Evolutionary conservation across 2,797 vertebrate species (phyloP), one percentile per base, ranked within the genome.

Genomic region (Morus bassanus): DNA sequence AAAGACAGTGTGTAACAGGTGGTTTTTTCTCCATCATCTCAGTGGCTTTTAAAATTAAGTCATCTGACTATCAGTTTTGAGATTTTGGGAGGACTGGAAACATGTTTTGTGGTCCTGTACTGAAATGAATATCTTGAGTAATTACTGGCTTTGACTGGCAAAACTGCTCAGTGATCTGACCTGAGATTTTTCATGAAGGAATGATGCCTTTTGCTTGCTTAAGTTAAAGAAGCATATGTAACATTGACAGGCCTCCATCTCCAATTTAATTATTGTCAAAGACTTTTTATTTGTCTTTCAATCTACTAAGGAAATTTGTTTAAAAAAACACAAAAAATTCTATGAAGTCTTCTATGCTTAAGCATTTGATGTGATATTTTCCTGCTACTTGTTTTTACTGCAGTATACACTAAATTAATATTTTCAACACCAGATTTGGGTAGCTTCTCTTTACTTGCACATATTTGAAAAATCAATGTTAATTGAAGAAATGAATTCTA

Each of bases 171-270:
- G 7, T 79, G 54, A 69, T 27, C 10, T 53, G 31, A 65, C 21
- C 17, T n/a, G 14, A 68, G 22, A 39, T 43, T 60, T 84, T 78
- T 75, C 39, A 10, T 10, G 17, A 50, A 61, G 28, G 3, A 83
- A 22, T 0, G 0, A 45, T 28, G 5, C 4, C 23, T 81, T 70
- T 39, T 13, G 2, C 5, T 48, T 60, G 12, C 14, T 45, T 39
- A 43, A 56, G 6, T 51, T 57, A 60, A 60, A 89, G 45, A 10
- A 57, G 2, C 5, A 41, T 24, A 9, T 23, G 5, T 4, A 60
- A 27, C 14, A n/a, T 9, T 54, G 21, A 19, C 27, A 51, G 11
- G 4, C 3, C 2, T 54, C 30, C 19, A 54, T 33, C 51, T 82
- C 22, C 7, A 65, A 10, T 54, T 45, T 60, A 60, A 56, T n/a